Evolutionary conservation across 1,140 invertebrate genomes (phyloP).

Genomic region (Fopius arisanus): DNA sequence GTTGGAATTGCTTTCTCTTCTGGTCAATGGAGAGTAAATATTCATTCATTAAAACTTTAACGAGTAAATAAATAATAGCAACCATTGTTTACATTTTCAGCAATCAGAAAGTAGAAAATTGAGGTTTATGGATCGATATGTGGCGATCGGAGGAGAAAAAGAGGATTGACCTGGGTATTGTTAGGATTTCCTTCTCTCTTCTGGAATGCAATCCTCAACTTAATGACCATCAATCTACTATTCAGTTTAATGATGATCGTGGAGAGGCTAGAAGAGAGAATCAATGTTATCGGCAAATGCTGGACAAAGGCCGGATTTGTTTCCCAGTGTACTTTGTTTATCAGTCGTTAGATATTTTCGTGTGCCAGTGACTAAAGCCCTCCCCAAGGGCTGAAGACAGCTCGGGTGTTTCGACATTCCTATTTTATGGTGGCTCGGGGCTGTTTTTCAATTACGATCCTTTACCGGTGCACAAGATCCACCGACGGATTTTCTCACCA

Average conservation of each 20-base stretch:
- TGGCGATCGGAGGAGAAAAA: neutral
- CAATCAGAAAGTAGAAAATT: too few relatives aligned
- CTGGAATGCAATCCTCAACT: neutral
- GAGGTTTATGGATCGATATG: too few relatives aligned
- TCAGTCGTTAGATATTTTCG: constrained; percentile 47
- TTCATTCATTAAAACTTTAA: too few relatives aligned
- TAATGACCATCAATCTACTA: neutral
- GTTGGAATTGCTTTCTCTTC: too few relatives aligned
- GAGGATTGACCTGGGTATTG: neutral
- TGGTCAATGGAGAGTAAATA: too few relatives aligned
- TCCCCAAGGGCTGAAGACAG: constrained; percentile 11
- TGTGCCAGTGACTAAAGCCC: constrained; percentile 19
- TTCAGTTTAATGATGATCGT: neutral
- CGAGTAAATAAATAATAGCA: too few relatives aligned
- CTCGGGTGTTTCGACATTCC: constrained; percentile 34
- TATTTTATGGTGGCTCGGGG: constrained; percentile 41
- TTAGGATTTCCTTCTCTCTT: neutral
- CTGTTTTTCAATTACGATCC: constrained; percentile 48
- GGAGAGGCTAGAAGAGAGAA: neutral
- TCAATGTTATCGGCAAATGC: neutral
- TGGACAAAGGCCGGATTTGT: neutral
- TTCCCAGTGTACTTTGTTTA: neutral
- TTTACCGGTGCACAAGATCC: constrained; percentile 2
- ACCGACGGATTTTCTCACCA: constrained; percentile 27
- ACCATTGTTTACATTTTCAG: too few relatives aligned